phyloP scores from a whole-genome alignment of 1,140 invertebrate genomes.

The Colletes latitarsis region DNA sequence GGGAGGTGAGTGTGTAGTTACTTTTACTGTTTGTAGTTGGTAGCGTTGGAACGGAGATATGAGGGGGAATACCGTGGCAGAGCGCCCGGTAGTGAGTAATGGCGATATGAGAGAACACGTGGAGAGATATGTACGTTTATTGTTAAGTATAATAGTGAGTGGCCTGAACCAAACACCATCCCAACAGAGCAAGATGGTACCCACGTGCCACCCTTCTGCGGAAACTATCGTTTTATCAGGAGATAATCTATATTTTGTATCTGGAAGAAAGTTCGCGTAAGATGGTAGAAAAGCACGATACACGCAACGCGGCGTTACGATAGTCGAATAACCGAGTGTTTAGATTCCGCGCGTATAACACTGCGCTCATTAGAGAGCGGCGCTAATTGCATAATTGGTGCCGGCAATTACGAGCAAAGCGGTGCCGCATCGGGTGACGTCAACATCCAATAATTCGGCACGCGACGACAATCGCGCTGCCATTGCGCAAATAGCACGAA shows the following conservation, averaged over 20 bases:
- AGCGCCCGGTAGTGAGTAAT: too few relatives aligned
- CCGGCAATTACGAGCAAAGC: conserved; percentile 64
- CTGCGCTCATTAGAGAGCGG: conserved; percentile 62
- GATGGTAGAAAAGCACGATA: not conserved
- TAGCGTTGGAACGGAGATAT: too few relatives aligned
- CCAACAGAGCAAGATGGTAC: too few relatives aligned
- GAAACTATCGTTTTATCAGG: too few relatives aligned
- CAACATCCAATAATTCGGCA: conserved; percentile 76
- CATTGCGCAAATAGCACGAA: conserved; percentile 68
- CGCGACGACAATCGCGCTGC: conserved; percentile 70
- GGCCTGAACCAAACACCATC: too few relatives aligned
- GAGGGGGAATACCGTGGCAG: too few relatives aligned
- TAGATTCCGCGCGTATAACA: conserved; percentile 64
- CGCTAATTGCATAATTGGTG: conserved; percentile 74
- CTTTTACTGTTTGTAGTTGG: too few relatives aligned
- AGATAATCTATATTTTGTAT: not conserved
- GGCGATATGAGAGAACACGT: too few relatives aligned
- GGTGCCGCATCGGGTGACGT: conserved; percentile 67
- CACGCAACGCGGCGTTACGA: not conserved
- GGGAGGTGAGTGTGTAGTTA: too few relatives aligned
- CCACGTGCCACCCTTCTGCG: too few relatives aligned
- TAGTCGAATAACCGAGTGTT: conserved; percentile 50
- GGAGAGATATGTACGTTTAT: too few relatives aligned
- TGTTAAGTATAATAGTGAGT: too few relatives aligned
- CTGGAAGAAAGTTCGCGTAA: not conserved